phyloP scores from a whole-genome alignment of 2,113 vertebrate genomes.

The Lonchura striata region DNA sequence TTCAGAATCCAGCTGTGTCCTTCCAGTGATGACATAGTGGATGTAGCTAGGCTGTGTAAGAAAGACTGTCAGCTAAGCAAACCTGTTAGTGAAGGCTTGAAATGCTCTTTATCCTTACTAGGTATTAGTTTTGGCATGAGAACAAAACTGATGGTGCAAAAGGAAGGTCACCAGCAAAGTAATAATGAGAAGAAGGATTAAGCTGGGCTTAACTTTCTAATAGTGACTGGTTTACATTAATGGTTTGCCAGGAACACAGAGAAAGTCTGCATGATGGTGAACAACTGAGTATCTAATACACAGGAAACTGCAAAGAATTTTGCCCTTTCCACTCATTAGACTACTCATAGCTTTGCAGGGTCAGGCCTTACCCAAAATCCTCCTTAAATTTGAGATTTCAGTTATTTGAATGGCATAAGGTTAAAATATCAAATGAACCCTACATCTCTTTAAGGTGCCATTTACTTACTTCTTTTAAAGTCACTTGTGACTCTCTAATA shows the following conservation, averaged over 20 bases:
- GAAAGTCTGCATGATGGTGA: neutral
- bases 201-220: conserved; percentile 20
- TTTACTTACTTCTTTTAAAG: conserved; percentile 33
- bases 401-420: neutral
- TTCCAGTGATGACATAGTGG: conserved; percentile 8
- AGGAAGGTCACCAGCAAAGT: conserved; percentile 1
- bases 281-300: neutral
- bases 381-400: neutral
- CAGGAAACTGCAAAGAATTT: neutral
- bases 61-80: conserved; percentile 15
- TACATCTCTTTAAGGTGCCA: neutral
- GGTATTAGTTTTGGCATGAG: conserved; percentile 32
- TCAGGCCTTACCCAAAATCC: neutral
- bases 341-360: neutral
- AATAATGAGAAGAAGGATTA: conserved; percentile 2
- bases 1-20: conserved; percentile 55
- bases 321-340: neutral
- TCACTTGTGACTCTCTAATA: neutral
- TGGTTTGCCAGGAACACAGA: neutral
- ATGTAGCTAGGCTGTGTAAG: neutral
- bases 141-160: conserved; percentile 40
- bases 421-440: neutral
- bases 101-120: conserved; percentile 42
- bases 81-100: conserved; percentile 12
- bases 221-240: conserved; percentile 12